A percentile compares a stretch with the other conserved stretches of the same genome.
Evolutionary conservation across 1,140 invertebrate species (phyloP).

Genomic region (Ceratitis capitata): DNA sequence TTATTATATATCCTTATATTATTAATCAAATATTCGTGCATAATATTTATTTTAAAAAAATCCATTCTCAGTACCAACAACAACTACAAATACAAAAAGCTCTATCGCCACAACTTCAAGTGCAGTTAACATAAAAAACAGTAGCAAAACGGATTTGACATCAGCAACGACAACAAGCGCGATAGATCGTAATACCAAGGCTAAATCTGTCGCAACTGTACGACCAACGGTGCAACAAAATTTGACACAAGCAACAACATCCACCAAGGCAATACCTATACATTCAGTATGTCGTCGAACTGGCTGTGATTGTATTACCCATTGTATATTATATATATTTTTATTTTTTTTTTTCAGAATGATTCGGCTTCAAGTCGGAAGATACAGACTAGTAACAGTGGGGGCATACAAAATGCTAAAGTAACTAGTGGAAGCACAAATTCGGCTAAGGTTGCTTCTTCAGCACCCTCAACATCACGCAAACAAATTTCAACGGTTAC

Average conservation of each 20-base stretch:
- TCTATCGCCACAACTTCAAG: background rate
- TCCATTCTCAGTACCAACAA: background rate
- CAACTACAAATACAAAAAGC: background rate
- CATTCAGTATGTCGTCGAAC: background rate
- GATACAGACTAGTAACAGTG: background rate
- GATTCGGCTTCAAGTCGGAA: background rate
- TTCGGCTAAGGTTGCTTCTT: background rate
- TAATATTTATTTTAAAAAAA: no score
- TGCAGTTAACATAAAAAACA: background rate
- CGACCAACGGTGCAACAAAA: constrained; percentile 40
- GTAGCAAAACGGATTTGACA: background rate
- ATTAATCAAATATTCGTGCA: no score
- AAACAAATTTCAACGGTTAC: constrained; percentile 20
- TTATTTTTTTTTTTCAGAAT: background rate
- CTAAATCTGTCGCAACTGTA: constrained; percentile 37
- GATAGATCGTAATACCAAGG: background rate
- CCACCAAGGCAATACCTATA: background rate
- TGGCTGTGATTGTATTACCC: background rate
- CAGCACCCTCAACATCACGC: background rate
- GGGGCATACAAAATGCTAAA: background rate
- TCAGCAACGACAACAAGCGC: background rate
- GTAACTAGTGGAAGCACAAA: background rate
- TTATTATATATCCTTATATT: no score
- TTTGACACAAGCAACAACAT: background rate
- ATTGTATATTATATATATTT: background rate